A percentile compares a stretch with the other conserved stretches of the same genome.
Conservation (phyloP, 2,113 vertebrate species). For the Pelvicachromis taeniatus region DNA sequence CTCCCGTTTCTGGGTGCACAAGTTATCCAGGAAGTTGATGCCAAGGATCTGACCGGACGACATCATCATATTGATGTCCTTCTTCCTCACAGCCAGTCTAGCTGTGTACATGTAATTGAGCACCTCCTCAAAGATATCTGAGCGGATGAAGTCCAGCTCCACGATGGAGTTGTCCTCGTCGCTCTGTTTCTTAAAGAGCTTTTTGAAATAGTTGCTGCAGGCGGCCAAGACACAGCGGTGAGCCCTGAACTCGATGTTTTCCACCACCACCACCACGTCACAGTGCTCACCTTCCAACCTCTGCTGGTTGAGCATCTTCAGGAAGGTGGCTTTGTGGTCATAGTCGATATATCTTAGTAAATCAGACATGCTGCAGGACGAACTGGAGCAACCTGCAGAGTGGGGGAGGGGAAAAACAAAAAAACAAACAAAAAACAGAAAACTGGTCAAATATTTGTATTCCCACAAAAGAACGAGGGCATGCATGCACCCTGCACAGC, state of each 20-base stretch:
- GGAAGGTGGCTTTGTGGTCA: constrained; percentile 94
- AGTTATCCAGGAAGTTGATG: constrained; percentile 91
- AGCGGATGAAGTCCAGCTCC: constrained; percentile 94
- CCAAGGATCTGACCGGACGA: constrained; percentile 91
- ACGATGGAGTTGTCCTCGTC: constrained; percentile 95
- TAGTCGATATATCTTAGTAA: constrained; percentile 95
- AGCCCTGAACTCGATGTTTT: constrained; percentile 94
- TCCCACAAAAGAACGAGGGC: neutral
- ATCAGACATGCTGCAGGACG: constrained; percentile 90
- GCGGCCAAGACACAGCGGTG: constrained; percentile 92
- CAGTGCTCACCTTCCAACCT: constrained; percentile 94
- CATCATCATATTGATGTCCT: constrained; percentile 96
- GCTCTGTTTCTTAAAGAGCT: constrained; percentile 94
- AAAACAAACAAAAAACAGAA: neutral
- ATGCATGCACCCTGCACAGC: neutral
- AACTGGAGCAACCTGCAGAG: constrained; percentile 78
- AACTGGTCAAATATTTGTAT: neutral
- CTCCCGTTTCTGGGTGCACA: constrained; percentile 91
- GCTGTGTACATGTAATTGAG: constrained; percentile 96
- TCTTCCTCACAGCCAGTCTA: constrained; percentile 89
- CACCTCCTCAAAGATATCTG: constrained; percentile 93
- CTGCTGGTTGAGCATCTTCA: constrained; percentile 94
- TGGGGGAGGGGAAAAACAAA: neutral
- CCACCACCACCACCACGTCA: constrained; percentile 93
- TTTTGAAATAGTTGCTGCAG: constrained; percentile 96